Base-by-base conservation (phyloP, 2,797 vertebrate species). In the Bufotes viridis region DNA sequence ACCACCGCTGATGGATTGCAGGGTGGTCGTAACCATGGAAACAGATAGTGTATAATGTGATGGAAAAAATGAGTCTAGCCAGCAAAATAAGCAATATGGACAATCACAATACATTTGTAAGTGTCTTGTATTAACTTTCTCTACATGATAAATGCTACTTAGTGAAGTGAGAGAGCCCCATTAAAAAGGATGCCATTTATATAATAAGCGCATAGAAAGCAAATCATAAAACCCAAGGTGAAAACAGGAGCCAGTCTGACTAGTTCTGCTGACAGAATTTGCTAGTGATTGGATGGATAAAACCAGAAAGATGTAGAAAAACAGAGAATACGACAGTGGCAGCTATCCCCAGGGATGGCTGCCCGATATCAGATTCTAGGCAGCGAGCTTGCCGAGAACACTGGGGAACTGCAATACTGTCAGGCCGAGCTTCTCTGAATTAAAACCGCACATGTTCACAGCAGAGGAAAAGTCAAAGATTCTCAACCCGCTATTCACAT, bases 221-320 rank as follows among this genome's bases (percentile, higher is more conserved):
- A 53, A 20, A 17, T 18, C 17, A 11, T 6, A 26, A 26, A 57
- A 14, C 51, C 51, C 7, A 26, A 13, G 12, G 7, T 26, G 12
- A 76, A 76, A 13, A 60, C 17, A 58, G 8, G 18, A 60, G 60
- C 78, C 24, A 60, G 78, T 79, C 26, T 29, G 57, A 60, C 78
- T 20, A 53, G 78, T 60, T 79, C 14, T 11, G 78, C 55, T 55
- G 55, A 79, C 78, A 78, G n/a, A 18, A 79, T 79, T 60, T 79
- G 55, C 55, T 60, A 60, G 78, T 79, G 78, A 79, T 60, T 79
- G 1, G 14, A 78, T 78, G 17, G 55, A 29, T 79, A 58, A 29
- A 24, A 79, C 15, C 55, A 79, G 78, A 79, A 60, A 60, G 24
- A 60, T 53, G 42, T 18, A 60, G 53, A 79, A 79, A 79, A 60